Base-by-base conservation (phyloP, 2,888 invertebrate genomes). In the Caenorhabditis becei region DNA sequence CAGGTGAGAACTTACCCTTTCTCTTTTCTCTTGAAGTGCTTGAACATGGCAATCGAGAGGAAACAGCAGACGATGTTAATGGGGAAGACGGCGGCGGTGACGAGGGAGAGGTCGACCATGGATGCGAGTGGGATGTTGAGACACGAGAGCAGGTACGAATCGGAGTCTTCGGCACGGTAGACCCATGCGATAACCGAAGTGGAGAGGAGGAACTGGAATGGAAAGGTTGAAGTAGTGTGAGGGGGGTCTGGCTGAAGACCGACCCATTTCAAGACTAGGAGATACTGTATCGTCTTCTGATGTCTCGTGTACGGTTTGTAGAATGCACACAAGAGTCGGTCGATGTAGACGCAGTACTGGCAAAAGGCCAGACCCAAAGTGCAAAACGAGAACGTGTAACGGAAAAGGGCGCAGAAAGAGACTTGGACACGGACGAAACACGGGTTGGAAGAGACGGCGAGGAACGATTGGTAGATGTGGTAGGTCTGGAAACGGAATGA, bases 281-380 rank as follows among this genome's bases (percentile, higher is more conserved):
- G 1, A 4, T 53, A 49, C 49, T 26, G 49, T 11, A 74, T 65
- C n/a, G 32, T 35, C 28, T 58, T 66, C 16, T 75, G 75, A 67
- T 61, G 32, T 41, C 59, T 59, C 16, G 32, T 10, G 16, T 75
- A 75, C 8, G 51, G 3, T 10, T 37, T 49, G 32, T 49, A 61
- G 4, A 61, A 35, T 1, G 75, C 75, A 35, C 75, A 66, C 3
- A 75, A 14, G 2, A 75, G 10, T 14, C 75, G 7, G 24, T 75
- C 75, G 24, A 75, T 75, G 41, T 75, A 75, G n/a, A 75, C n/a
- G 24, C 75, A 75, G 28, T 75, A 75, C 47, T 66, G 66, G 11
- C 75, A 75, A 11, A 66, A 49, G 14, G 75, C 66, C 28, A 75
- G 32, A 14, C 65, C 58, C 23, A 75, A 28, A 3, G 61, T 66